Evolutionary conservation across 2,888 invertebrate genomes (phyloP), one percentile per base, ranked within the genome.

Genomic region (Baccha elongata): DNA sequence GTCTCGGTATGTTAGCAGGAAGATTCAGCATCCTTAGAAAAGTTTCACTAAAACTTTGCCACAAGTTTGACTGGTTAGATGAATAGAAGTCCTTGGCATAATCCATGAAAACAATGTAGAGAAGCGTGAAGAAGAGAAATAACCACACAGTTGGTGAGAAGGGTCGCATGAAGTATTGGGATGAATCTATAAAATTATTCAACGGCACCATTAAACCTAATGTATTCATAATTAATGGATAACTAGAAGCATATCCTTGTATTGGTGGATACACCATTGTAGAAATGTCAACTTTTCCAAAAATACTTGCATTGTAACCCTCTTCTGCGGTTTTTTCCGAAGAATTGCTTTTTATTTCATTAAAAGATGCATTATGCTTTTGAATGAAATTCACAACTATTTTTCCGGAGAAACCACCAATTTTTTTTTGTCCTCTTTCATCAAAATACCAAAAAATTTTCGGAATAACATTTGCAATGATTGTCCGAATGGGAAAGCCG

Each of bases 401-500:
- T 1, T 35, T 42, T 10, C 42, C 65, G 0, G 8, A 15, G 19
- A 7, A 44, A 2, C 73, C 79, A 8, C 67, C 78, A 10, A 79
- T 7, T 23, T 6, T 42, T 11, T 5, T 0, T 4, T 37, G 13
- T 1, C 60, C 60, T 0, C 37, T 26, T 13, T 23, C 5, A 6
- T 67, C n/a, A 2, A 4, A 19, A 10, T 72, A 79, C 65, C 72
- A 37, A 46, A 67, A 72, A 11, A 3, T 44, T 32, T 44, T 19
- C 0, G 78, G 71, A 10, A 60, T 3, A 19, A 72, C 60, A 2
- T 10, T 35, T 40, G 52, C 50, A 10, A 72, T 11, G 15, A 67
- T 67, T 10, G 72, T 79, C 2, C 78, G 78, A 29, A 79, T 19
- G 10, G 11, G 35, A 13, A 29, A 67, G 3, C 79, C 79, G 21